These are phyloP conservation scores for Leptinotarsa defecta DNA, from an alignment of 1,140 invertebrate species.

Conservation along the genomic window DNA sequence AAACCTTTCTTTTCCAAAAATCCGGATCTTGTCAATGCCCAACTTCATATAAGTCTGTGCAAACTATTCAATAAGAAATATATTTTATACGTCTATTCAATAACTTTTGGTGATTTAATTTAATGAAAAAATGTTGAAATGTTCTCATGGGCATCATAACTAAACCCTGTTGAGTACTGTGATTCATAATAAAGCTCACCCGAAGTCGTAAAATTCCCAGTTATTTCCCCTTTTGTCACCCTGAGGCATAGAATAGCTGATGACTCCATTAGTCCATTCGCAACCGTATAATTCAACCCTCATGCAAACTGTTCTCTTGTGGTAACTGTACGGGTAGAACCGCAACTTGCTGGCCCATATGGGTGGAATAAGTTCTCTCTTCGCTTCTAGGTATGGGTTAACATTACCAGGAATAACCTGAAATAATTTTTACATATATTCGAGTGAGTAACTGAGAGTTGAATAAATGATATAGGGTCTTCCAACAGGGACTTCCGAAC, in stretches of 20 bases:
- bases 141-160: too few species aligned
- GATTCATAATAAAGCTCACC: conserved; percentile 37
- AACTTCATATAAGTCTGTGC: too few species aligned
- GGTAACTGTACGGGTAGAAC: conserved; percentile 74
- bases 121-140: too few species aligned
- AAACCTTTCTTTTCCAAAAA: too few species aligned
- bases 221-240: conserved; percentile 72
- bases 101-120: too few species aligned
- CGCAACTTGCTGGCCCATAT: conserved; percentile 75
- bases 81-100: too few species aligned
- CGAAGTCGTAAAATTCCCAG: conserved; percentile 79
- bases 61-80: too few species aligned
- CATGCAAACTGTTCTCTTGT: conserved; percentile 78
- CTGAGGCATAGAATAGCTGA: conserved; percentile 82
- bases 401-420: conserved; percentile 80
- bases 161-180: too few species aligned
- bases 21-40: too few species aligned
- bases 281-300: conserved; percentile 79
- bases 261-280: conserved; percentile 73
- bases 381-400: conserved; percentile 82
- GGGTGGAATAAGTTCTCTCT: conserved; percentile 72
- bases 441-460: too few species aligned
- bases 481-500: too few species aligned
- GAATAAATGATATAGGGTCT: too few species aligned
- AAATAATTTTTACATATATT: conserved; percentile 32